Evolutionary conservation across 2,113 vertebrate species (phyloP).

Genomic region (Willisornis vidua): DNA sequence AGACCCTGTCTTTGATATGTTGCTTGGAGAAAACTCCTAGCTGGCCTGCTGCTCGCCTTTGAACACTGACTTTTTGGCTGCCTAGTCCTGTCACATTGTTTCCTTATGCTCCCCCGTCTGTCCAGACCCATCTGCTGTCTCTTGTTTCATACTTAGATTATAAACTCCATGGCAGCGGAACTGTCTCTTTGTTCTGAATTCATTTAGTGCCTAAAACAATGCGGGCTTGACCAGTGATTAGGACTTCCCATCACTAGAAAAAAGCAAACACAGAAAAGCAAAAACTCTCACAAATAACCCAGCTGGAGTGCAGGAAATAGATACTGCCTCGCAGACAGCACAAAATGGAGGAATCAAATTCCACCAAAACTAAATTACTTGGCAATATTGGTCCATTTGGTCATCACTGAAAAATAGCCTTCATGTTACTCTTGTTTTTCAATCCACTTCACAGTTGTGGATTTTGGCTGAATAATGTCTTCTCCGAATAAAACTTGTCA

Average conservation of each 20-base stretch:
- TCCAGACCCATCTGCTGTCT: conserved; percentile 53
- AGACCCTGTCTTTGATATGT: background rate
- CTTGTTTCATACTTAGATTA: conserved; percentile 25
- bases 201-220: conserved; percentile 27
- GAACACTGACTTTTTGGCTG: conserved; percentile 42
- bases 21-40: conserved; percentile 19
- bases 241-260: background rate
- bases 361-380: conserved; percentile 34
- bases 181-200: conserved; percentile 20
- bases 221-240: conserved; percentile 15
- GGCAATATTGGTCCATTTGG: background rate
- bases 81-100: conserved; percentile 42
- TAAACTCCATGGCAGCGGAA: background rate
- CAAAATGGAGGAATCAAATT: conserved; percentile 17
- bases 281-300: conserved; percentile 27
- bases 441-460: background rate
- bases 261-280: background rate
- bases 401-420: background rate
- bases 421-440: background rate
- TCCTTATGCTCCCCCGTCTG: conserved; percentile 62
- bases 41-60: conserved; percentile 26
- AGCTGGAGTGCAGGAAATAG: conserved; percentile 17
- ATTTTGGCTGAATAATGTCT: background rate
- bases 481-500: background rate
- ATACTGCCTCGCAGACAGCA: background rate